Base-by-base conservation (phyloP, 1,140 invertebrate species). In the Theocolax elegans region DNA sequence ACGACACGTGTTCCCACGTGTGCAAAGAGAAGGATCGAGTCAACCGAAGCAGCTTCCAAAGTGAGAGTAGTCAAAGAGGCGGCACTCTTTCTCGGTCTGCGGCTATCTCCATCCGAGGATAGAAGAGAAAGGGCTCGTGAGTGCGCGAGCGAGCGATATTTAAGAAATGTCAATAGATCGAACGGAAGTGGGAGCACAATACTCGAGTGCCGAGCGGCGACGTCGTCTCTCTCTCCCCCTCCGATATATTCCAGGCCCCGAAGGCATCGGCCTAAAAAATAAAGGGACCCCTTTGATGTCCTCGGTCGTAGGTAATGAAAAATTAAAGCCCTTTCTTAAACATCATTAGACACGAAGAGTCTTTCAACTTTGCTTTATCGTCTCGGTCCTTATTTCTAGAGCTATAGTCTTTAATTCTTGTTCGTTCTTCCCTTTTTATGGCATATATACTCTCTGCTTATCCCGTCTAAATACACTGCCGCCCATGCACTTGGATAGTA, bases 311-410 rank as follows among this genome's bases (percentile, higher is more conserved):
- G 76, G 79, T 84, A 85, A 85, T 85, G 83, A 86, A 85, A 86
- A 85, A 85, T 85, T 85, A 83, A 85, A 85, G 81, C 79, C 80
- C 82, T 79, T 82, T 76, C 81, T 86, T 85, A 85, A 86, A 86
- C 81, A 85, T 85, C 82, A 83, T 85, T 83, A 84, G 81, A 84
- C 80, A 80, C 79, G 77, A 79, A 74, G 75, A 79, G 19, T 54
- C 62, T 71, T 67, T 70, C 58, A 70, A 59, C 53, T 67, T 59
- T 71, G 51, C 72, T 75, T 71, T 64, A 69, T 67, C 59, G 58
- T 71, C 60, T 75, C 59, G 10, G 56, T 53, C 48, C 19, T 27
- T 19, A 21, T n/a, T n/a, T n/a, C n/a, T n/a, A n/a, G n/a, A n/a
- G n/a, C n/a, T n/a, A n/a, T n/a, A n/a, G n/a, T 66, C 67, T 64